Percentiles rank a stretch among this genome's conserved stretches.
These are phyloP conservation scores for Agrotis ipsilon DNA, from an alignment of 2,888 invertebrate genomes.

Conservation along the genomic window DNA sequence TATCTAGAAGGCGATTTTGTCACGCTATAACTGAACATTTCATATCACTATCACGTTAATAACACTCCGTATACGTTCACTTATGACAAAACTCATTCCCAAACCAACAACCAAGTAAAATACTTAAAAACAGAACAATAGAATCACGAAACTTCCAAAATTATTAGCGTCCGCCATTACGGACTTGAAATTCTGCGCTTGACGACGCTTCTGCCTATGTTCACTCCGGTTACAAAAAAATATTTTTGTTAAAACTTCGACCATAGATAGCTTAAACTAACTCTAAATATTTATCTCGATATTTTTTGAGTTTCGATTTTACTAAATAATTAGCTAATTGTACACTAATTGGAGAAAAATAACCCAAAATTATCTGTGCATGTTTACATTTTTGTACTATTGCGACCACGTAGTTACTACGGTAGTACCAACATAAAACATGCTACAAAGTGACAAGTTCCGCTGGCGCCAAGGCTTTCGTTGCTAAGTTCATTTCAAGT, in stretches of 20 bases:
- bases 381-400: constrained; percentile 89
- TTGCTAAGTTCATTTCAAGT: constrained; percentile 74
- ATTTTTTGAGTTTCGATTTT: constrained; percentile 46
- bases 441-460: constrained; percentile 76
- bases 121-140: constrained; percentile 89
- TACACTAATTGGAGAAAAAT: constrained; percentile 68
- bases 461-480: constrained; percentile 86
- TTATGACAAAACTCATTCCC: constrained; percentile 83
- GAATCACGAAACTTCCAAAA: constrained; percentile 91
- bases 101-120: constrained; percentile 77
- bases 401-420: constrained; percentile 89
- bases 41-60: constrained; percentile 87
- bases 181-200: constrained; percentile 89
- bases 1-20: constrained; percentile 92
- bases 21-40: constrained; percentile 88
- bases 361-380: constrained; percentile 80
- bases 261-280: constrained; percentile 46
- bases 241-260: constrained; percentile 70
- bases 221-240: constrained; percentile 88
- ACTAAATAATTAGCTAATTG: constrained; percentile 51
- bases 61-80: constrained; percentile 84
- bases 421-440: constrained; percentile 80
- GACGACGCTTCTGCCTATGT: constrained; percentile 90
- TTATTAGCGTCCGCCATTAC: constrained; percentile 91
- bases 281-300: constrained; percentile 46